phyloP scores from a whole-genome alignment of 2,113 vertebrate species.

The Cynopterus brachyotis region DNA sequence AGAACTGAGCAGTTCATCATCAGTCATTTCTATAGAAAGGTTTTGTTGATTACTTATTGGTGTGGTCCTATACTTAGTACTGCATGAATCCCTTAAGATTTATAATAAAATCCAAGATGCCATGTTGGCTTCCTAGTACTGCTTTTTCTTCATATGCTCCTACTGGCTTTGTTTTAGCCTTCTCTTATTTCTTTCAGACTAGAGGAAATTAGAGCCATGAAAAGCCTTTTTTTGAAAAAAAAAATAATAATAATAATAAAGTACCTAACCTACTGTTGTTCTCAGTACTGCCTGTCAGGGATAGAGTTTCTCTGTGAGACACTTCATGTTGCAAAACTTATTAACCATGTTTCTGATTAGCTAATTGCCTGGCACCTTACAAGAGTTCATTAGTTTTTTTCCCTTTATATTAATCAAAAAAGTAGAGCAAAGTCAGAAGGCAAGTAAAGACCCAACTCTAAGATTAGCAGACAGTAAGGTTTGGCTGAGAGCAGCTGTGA shows the following conservation, averaged over 20 bases:
- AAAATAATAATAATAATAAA: too few species aligned
- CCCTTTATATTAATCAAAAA: slow-evolving; percentile 8
- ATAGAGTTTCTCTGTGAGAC: neutral
- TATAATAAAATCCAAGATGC: neutral
- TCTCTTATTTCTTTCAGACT: neutral
- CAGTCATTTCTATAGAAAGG: neutral
- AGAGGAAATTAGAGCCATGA: neutral
- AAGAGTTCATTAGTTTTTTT: neutral
- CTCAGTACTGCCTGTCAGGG: neutral
- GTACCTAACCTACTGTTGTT: too few species aligned
- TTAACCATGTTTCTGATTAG: neutral
- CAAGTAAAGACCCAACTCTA: neutral
- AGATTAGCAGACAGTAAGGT: neutral
- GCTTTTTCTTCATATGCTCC: neutral
- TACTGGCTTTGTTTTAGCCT: neutral
- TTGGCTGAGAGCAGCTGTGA: neutral
- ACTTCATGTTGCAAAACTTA: neutral
- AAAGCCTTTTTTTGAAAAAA: neutral
- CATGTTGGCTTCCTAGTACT: neutral
- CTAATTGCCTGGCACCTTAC: neutral
- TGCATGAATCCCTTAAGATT: neutral
- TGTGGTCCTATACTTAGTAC: neutral
- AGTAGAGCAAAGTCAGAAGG: neutral
- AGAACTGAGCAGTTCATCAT: neutral
- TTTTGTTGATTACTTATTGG: neutral